Evolutionary conservation across 1,140 invertebrate genomes (phyloP), one percentile per base, ranked within the genome.

Genomic region (Portunus trituberculatus): DNA sequence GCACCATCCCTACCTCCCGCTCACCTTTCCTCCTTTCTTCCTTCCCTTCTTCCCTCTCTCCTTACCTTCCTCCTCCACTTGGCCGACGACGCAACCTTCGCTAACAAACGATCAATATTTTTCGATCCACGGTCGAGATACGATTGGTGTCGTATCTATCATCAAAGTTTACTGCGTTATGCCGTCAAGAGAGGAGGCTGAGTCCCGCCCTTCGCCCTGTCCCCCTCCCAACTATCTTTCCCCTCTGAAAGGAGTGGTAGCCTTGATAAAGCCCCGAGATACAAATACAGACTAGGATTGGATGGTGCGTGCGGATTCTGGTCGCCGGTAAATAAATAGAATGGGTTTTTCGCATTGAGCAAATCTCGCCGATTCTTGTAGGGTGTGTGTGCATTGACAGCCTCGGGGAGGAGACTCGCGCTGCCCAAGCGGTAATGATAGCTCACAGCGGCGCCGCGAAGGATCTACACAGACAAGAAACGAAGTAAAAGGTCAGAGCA

Each of bases 31-130:
- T 59, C 52, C 52, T 14, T 20, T 59, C 52, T 20, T 59, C 52
- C 52, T 14, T 59, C 16, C 52, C 52, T 59, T 59, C 52, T 59
- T 59, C 52, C 52, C 52, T 59, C 52, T 20, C 52, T 20, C 52
- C 16, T 59, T 59, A 59, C 52, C 52, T 59, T 59, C 52, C 52
- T 59, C 52, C 52, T 59, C 52, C 52, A 59, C 52, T 59, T 20
- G 52, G 52, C 52, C 52, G 52, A 59, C 52, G 52, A 59, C 52
- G 52, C 87, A 89, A 89, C 7, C 20, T 46, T n/a, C n/a, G 39
- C 52, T 89, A 89, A 89, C 39, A 89, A 89, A 89, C 87, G 87
- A 89, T 89, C 87, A 89, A 89, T 89, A 89, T 89, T 89, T 89
- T 89, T 0, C 32, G 87, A 89, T 89, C 20, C 14, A 16, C 87